A percentile compares a stretch with the other conserved stretches of the same genome.
phyloP scores from a whole-genome alignment of 2,113 vertebrate species.

The Corvus hawaiiensis region DNA sequence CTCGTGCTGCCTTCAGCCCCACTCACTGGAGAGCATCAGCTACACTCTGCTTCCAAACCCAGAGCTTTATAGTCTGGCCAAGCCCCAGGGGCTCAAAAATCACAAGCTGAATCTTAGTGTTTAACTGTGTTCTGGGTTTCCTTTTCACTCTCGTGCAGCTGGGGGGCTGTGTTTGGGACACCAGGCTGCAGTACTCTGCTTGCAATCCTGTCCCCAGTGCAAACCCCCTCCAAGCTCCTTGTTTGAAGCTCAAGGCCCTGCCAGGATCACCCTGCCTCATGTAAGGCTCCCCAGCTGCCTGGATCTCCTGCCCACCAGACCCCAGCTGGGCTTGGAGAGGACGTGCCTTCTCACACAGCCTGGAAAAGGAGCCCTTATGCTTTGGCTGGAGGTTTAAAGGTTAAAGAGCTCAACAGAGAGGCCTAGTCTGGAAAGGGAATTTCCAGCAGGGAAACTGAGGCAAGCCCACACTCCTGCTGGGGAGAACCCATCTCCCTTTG shows the following conservation, averaged over 20 bases:
- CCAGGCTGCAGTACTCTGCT: not conserved
- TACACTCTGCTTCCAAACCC: slow-evolving; percentile 15
- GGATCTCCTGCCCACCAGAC: not conserved
- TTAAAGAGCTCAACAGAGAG: not conserved
- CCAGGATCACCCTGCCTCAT: not conserved
- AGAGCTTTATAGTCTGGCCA: slow-evolving; percentile 58
- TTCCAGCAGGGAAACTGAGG: not conserved
- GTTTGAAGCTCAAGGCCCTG: not conserved
- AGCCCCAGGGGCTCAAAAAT: slow-evolving; percentile 43
- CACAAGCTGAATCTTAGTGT: slow-evolving; percentile 13
- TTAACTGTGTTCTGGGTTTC: slow-evolving; percentile 2
- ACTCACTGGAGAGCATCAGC: not conserved
- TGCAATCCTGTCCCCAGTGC: not conserved
- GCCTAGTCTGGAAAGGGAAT: not conserved
- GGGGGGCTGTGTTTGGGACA: not conserved
- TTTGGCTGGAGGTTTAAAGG: not conserved
- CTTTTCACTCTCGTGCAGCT: not conserved
- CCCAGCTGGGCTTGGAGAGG: not conserved
- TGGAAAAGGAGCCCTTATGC: not conserved
- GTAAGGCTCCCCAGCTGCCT: not conserved
- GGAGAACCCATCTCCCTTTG: not conserved
- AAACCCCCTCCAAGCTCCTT: not conserved
- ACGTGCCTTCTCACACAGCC: rapidly evolving
- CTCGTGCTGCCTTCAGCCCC: not conserved
- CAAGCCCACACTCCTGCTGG: not conserved